Evolutionary conservation across 2,113 vertebrate genomes (phyloP).

Genomic region (Ramphastos sulfuratus): DNA sequence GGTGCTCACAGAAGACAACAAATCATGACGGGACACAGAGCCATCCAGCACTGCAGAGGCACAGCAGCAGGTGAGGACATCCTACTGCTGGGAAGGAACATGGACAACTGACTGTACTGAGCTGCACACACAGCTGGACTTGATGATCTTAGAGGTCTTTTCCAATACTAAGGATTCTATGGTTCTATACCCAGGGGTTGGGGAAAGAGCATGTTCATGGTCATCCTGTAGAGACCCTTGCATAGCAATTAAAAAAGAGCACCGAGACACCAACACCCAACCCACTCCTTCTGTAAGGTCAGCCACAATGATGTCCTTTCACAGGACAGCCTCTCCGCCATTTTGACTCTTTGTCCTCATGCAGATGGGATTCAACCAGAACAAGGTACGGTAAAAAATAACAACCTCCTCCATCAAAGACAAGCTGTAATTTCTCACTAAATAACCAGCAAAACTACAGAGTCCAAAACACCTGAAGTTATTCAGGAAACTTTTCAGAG

Average conservation of each 20-base stretch:
- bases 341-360: not conserved
- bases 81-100: not conserved
- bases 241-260: not conserved
- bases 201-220: not conserved
- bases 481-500: not conserved
- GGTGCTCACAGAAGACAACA: not conserved
- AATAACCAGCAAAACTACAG: too few relatives aligned
- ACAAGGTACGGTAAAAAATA: accelerated
- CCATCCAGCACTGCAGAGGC: not conserved
- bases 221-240: not conserved
- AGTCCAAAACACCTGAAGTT: not conserved
- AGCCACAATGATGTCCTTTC: not conserved
- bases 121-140: too few relatives aligned
- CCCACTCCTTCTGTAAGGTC: not conserved
- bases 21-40: accelerated
- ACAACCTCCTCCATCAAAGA: not conserved
- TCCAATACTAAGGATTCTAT: too few relatives aligned
- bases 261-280: accelerated
- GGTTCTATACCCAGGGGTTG: too few relatives aligned
- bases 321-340: not conserved
- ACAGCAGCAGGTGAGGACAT: accelerated
- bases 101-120: not conserved
- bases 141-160: too few relatives aligned
- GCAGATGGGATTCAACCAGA: not conserved
- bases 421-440: not conserved